phyloP scores from a whole-genome alignment of 2,113 vertebrate species.

The Terrapene triunguis region DNA sequence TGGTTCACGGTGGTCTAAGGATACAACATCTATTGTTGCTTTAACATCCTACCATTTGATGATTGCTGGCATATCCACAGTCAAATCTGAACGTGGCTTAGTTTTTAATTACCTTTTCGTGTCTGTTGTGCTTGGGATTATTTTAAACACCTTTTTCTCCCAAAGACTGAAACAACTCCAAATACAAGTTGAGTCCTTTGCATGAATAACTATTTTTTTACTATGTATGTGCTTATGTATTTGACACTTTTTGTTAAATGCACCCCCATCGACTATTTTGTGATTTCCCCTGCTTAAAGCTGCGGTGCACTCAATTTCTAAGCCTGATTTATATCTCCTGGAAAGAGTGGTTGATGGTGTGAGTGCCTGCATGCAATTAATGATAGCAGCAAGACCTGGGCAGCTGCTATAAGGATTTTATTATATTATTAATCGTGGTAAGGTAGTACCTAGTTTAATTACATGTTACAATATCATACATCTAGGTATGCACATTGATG shows the following conservation, averaged over 20 bases:
- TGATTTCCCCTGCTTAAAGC: not conserved
- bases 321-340: not conserved
- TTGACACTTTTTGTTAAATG: not conserved
- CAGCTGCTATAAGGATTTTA: not conserved
- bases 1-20: not conserved
- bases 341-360: not conserved
- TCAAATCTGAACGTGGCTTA: not conserved
- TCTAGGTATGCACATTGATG: not conserved
- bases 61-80: not conserved
- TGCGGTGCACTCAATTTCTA: rapidly evolving
- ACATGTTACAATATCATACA: not conserved
- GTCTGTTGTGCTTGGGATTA: not conserved
- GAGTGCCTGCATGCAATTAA: not conserved
- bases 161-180: not conserved
- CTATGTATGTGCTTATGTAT: not conserved
- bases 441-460: not conserved
- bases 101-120: not conserved
- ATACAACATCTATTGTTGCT: not conserved
- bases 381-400: not conserved
- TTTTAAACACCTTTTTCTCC: not conserved
- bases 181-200: not conserved
- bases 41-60: not conserved
- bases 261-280: not conserved
- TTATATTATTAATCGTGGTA: not conserved
- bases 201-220: not conserved